Evolutionary conservation across 2,113 vertebrate genomes (phyloP).

Genomic region (Zapus hudsonius): DNA sequence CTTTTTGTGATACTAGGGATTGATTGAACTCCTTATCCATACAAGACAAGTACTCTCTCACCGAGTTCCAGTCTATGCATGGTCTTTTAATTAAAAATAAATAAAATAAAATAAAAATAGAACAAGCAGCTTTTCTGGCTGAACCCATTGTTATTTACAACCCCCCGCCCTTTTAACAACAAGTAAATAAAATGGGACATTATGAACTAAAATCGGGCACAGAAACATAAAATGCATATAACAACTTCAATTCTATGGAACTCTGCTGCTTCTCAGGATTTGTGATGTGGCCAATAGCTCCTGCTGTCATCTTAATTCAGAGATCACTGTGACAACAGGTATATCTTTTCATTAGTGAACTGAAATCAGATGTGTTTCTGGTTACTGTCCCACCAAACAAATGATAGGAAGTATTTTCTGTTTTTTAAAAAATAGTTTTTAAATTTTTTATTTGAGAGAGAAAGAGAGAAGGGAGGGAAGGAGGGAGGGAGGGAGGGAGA

Average conservation of each 20-base stretch:
- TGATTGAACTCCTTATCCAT: too few relatives aligned
- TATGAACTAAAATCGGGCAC: not conserved
- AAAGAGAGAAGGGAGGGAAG: too few relatives aligned
- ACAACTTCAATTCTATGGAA: too few relatives aligned
- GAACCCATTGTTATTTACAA: not conserved
- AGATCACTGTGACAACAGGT: not conserved
- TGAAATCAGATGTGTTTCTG: not conserved
- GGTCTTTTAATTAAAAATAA: not conserved
- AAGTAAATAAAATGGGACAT: not conserved
- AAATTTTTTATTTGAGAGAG: too few relatives aligned
- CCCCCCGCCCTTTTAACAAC: not conserved
- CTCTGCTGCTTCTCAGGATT: not conserved
- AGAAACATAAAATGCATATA: not conserved
- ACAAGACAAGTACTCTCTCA: too few relatives aligned
- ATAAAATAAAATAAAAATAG: not conserved
- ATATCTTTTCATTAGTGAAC: not conserved
- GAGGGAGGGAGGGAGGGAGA: too few relatives aligned
- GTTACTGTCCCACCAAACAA: not conserved
- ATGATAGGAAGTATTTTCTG: not conserved
- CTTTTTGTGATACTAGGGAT: too few relatives aligned
- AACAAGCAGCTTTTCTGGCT: not conserved
- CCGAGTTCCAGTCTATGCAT: too few relatives aligned
- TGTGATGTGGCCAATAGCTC: fast-evolving
- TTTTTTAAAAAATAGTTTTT: too few relatives aligned
- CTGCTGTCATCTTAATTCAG: not conserved